phyloP scores from a whole-genome alignment of 1,140 invertebrate genomes.

The Drosophila erecta region DNA sequence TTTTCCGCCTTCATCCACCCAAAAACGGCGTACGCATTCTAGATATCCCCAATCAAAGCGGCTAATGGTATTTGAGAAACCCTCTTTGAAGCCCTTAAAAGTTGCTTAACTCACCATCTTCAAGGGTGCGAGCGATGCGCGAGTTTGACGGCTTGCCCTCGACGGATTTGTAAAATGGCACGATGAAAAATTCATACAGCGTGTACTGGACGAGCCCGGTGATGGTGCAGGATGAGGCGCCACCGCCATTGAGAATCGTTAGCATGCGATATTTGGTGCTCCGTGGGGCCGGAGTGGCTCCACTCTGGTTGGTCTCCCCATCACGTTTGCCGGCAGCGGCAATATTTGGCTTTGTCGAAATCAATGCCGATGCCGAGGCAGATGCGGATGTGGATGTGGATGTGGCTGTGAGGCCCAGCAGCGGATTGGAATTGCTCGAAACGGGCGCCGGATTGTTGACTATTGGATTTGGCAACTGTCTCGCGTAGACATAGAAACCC shows the following conservation, averaged over 20 bases:
- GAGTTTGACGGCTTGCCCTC: constrained; percentile 92
- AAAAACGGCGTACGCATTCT: constrained; percentile 31
- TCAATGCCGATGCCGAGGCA: constrained; percentile 77
- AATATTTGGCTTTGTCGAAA: constrained; percentile 84
- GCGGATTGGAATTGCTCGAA: constrained; percentile 65
- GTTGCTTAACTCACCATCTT: constrained; percentile 88
- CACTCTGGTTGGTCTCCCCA: constrained; percentile 44
- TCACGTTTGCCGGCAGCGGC: constrained; percentile 82
- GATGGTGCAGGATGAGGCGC: constrained; percentile 88
- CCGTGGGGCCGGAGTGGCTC: constrained; percentile 16
- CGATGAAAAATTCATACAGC: constrained; percentile 91
- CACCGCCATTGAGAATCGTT: constrained; percentile 87
- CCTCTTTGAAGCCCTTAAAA: constrained; percentile 15
- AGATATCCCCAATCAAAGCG: constrained; percentile 58
- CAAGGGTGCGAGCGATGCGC: constrained; percentile 88
- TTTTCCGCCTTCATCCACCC: not conserved
- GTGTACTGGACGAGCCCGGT: constrained; percentile 89
- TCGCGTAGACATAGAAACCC: constrained; percentile 88
- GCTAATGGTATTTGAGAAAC: constrained; percentile 17
- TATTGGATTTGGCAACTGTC: constrained; percentile 78
- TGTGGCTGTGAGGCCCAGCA: constrained; percentile 50
- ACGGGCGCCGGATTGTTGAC: constrained; percentile 50
- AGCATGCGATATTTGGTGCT: constrained; percentile 87
- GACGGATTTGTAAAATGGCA: constrained; percentile 91
- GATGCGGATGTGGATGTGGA: constrained; percentile 51